These are phyloP conservation scores for Thecophora atra DNA, from an alignment of 2,888 invertebrate genomes.

Conservation along the genomic window DNA sequence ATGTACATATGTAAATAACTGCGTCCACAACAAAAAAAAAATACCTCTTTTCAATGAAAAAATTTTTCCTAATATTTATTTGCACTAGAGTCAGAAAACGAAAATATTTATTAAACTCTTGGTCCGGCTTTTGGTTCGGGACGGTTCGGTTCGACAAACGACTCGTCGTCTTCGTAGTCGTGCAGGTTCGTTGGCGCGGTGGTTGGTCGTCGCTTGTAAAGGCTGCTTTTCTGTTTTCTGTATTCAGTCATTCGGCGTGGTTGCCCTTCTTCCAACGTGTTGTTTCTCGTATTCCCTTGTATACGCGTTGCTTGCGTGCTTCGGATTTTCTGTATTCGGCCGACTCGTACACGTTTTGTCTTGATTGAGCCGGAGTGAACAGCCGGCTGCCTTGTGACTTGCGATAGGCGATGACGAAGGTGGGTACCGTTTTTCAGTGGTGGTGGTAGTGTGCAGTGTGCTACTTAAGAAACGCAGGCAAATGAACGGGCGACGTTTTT, in stretches of 20 bases:
- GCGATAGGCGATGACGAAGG: background rate
- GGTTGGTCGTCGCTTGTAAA: slow-evolving; percentile 37
- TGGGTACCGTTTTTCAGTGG: background rate
- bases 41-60: no score
- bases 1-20: no score
- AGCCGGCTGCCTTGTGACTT: background rate
- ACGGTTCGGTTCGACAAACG: background rate
- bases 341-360: background rate
- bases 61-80: no score
- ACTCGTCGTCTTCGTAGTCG: slow-evolving; percentile 7
- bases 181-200: slow-evolving; percentile 2
- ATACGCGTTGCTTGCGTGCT: background rate
- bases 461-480: background rate
- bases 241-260: slow-evolving; percentile 40
- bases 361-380: background rate
- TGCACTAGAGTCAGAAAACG: no score
- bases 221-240: slow-evolving; percentile 37
- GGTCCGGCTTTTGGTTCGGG: no score
- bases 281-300: background rate
- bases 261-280: slow-evolving; percentile 42
- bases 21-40: no score
- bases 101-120: no score
- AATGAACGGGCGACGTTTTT: background rate
- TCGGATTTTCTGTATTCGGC: background rate
- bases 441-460: no score